Conservation (phyloP, 2,888 invertebrate species). For the Callyntrura guangdongensis region DNA sequence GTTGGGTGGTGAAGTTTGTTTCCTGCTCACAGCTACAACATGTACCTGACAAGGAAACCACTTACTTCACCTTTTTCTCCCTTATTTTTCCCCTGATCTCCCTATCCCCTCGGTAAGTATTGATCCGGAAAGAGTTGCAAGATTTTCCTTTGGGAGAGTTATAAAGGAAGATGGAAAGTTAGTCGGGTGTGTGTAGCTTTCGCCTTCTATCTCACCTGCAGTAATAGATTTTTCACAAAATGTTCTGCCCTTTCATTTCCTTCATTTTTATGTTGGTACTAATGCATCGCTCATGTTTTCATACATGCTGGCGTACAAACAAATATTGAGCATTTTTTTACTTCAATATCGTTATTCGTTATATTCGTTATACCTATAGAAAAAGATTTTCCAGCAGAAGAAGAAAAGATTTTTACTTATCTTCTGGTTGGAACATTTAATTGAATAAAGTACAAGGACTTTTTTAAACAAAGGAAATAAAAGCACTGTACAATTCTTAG, state of each 20-base stretch:
- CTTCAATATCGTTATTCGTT: too few relatives aligned
- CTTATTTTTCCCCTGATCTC: neutral
- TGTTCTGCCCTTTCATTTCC: slow-evolving; percentile 57
- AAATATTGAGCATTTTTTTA: neutral
- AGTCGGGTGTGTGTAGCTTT: slow-evolving; percentile 63
- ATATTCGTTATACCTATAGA: too few relatives aligned
- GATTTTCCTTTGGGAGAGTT: neutral
- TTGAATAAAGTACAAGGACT: neutral
- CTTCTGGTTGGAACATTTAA: slow-evolving; percentile 16
- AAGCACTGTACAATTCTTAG: neutral
- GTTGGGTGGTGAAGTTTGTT: neutral
- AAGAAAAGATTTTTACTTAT: too few relatives aligned
- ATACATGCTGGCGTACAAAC: neutral
- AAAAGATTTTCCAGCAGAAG: too few relatives aligned
- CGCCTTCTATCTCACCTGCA: slow-evolving; percentile 46
- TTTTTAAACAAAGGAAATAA: slow-evolving; percentile 2
- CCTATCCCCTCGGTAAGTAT: slow-evolving; percentile 37
- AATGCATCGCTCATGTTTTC: neutral
- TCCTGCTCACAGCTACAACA: neutral
- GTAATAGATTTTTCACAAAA: slow-evolving; percentile 45
- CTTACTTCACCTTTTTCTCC: neutral
- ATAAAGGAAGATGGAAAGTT: slow-evolving; percentile 11
- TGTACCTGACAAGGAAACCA: neutral
- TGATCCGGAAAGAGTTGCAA: slow-evolving; percentile 55
- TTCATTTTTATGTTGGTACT: slow-evolving; percentile 9